phyloP scores from a whole-genome alignment of 1,140 invertebrate species.

The Leptonema lineaticorne region DNA sequence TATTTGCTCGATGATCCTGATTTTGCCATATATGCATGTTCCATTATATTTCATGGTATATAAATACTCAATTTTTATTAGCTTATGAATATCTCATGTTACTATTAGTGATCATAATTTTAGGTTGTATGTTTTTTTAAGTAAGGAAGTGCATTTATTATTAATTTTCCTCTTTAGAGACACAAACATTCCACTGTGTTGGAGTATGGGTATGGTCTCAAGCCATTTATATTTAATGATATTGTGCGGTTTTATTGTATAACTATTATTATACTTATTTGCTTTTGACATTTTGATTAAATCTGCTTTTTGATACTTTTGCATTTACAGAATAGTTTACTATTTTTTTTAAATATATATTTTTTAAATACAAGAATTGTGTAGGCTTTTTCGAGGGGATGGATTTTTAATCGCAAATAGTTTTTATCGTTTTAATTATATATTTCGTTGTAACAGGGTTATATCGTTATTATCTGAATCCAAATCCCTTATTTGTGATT shows the following conservation, averaged over 20 bases:
- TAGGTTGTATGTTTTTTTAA: constrained; percentile 51
- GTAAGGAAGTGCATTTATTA: constrained; percentile 48
- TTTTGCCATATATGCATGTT: constrained; percentile 59
- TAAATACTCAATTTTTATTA: constrained; percentile 53
- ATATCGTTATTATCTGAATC: constrained; percentile 23
- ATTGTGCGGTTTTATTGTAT: constrained; percentile 28
- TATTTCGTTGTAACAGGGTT: constrained; percentile 30
- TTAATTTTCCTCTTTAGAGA: constrained; percentile 50
- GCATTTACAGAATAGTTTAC: constrained; percentile 36
- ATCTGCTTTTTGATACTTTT: constrained; percentile 35
- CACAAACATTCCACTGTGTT: constrained; percentile 31
- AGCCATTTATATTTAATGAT: constrained; percentile 27
- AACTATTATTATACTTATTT: constrained; percentile 18
- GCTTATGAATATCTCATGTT: constrained; percentile 26
- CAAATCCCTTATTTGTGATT: constrained; percentile 29
- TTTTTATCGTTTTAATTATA: constrained; percentile 14
- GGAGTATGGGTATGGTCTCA: constrained; percentile 26
- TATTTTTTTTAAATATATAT: constrained; percentile 21
- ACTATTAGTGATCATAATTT: constrained; percentile 31
- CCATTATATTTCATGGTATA: constrained; percentile 55
- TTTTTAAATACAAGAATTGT: constrained; percentile 20
- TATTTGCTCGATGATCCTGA: constrained; percentile 29
- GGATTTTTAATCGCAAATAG: constrained; percentile 31
- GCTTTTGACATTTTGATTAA: constrained; percentile 35
- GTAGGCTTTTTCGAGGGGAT: constrained; percentile 28